A percentile compares a stretch with the other conserved stretches of the same genome.
These are phyloP conservation scores for Sterrhoptilus dennistouni DNA, from an alignment of 2,113 vertebrate species.

Conservation along the genomic window DNA sequence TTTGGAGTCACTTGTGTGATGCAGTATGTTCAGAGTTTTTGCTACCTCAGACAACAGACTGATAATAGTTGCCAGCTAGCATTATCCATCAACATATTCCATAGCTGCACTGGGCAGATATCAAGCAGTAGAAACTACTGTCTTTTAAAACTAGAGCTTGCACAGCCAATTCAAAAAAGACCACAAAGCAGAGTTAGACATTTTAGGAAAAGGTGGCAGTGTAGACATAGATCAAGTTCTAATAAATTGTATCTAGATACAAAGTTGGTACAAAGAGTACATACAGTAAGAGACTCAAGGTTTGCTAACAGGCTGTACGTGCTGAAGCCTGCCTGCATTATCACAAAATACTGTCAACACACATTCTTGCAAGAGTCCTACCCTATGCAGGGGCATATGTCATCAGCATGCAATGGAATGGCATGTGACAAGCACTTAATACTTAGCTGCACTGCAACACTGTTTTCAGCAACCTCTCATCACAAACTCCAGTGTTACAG, in stretches of 20 bases:
- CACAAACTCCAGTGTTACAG: not conserved
- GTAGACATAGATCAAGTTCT: not conserved
- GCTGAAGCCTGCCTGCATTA: not conserved
- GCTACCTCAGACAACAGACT: not conserved
- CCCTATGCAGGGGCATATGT: not conserved
- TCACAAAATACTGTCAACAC: not conserved
- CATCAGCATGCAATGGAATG: not conserved
- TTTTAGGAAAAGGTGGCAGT: not conserved
- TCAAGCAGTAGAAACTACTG: not conserved
- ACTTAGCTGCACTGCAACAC: not conserved
- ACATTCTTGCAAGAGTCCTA: not conserved
- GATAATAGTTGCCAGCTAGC: not conserved
- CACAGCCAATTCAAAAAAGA: not conserved
- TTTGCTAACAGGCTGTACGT: not conserved
- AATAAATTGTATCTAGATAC: not conserved
- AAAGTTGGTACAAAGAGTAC: not conserved
- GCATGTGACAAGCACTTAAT: not conserved
- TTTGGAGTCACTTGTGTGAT: not conserved
- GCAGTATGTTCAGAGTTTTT: not conserved
- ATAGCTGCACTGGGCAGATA: not conserved
- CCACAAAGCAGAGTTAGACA: not conserved
- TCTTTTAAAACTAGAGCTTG: not conserved
- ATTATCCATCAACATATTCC: not conserved
- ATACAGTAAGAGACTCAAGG: not conserved
- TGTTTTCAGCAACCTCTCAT: not conserved